Percentiles rank a stretch among this genome's conserved stretches.
These are phyloP conservation scores for Hirtodrosophila histrioides DNA, from an alignment of 2,888 invertebrate genomes.

Conservation along the genomic window DNA sequence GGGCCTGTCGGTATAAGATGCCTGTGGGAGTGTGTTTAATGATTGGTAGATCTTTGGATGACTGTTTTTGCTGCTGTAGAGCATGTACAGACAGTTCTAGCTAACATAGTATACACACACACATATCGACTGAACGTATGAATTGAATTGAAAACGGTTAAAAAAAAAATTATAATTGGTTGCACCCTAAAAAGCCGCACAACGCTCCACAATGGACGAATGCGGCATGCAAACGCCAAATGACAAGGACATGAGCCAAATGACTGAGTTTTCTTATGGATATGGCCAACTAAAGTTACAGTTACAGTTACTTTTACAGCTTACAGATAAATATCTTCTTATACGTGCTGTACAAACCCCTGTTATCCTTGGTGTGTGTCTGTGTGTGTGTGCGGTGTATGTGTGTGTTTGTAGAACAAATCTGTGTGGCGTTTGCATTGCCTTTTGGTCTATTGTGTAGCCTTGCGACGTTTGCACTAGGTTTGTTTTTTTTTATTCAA, in stretches of 20 bases:
- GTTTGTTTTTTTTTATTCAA: conserved; percentile 60
- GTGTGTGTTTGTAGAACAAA: not conserved
- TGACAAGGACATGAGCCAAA: conserved; percentile 28
- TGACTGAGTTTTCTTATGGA: conserved; percentile 28
- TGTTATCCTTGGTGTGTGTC: not conserved
- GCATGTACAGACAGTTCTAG: not conserved
- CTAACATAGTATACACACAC: conserved; percentile 10
- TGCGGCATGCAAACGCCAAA: conserved; percentile 55
- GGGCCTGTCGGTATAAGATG: not conserved
- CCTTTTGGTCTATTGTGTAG: conserved; percentile 81
- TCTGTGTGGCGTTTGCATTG: conserved; percentile 55
- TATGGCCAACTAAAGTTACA: conserved; percentile 30
- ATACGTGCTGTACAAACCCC: conserved; percentile 35
- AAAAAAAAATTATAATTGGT: conserved; percentile 3
- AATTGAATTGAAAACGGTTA: not conserved
- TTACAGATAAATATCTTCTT: conserved; percentile 5
- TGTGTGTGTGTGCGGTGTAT: conserved; percentile 1
- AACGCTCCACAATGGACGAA: conserved; percentile 75
- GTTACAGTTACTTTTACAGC: conserved; percentile 2
- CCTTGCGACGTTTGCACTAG: conserved; percentile 74
- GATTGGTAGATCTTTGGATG: not conserved
- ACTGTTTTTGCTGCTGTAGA: not conserved
- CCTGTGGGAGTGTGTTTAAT: conserved; percentile 7
- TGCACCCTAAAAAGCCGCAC: conserved; percentile 61
- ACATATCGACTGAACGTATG: conserved; percentile 12